Base-by-base conservation (phyloP, 1,140 invertebrate species). In the Lepidurus apus region DNA sequence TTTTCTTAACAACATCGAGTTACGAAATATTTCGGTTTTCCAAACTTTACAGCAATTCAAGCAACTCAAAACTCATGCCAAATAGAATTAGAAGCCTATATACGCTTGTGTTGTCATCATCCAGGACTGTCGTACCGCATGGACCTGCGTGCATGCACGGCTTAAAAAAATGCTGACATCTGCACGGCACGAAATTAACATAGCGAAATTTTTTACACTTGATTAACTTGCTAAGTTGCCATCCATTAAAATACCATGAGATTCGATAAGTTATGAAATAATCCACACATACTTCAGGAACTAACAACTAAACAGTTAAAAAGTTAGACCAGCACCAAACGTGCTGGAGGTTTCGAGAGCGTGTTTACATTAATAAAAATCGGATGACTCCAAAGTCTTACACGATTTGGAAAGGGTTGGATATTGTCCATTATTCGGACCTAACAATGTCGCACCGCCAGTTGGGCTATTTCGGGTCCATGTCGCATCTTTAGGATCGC, bases 301-400 rank as follows among this genome's bases (percentile, higher is more conserved):
- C 21, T 65, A 65, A 65, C 53, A 65, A 65, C 53, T 65, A 65
- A 13, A 65, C 53, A 65, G 17, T n/a, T 9, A 65, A 65, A 21
- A 65, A 65, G 53, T 65, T 13, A 21, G 53, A 65, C 53, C 9
- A 65, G 53, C 53, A 7, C 17, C 17, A 65, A 65, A 47, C 10
- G 45, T 47, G 45, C 17, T 13, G 21, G 53, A 13, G 5, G n/a
- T 7, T 21, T 65, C 53, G 17, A 13, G 9, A 65, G 21, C 53
- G 17, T 17, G 6, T 17, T n/a, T 21, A 77, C 9, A 45, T 94
- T 93, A 96, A 92, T 96, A 96, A 86, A 95, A 96, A 87, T 96
- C 94, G 83, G 91, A 94, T 74, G 93, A 93, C 87, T 95, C 94
- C n/a, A 95, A 87, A 79, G 94, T 96, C 87, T 96, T 96, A 90